These are phyloP conservation scores for Romanomermis culicivorax DNA, from an alignment of 2,888 invertebrate species.

Conservation along the genomic window DNA sequence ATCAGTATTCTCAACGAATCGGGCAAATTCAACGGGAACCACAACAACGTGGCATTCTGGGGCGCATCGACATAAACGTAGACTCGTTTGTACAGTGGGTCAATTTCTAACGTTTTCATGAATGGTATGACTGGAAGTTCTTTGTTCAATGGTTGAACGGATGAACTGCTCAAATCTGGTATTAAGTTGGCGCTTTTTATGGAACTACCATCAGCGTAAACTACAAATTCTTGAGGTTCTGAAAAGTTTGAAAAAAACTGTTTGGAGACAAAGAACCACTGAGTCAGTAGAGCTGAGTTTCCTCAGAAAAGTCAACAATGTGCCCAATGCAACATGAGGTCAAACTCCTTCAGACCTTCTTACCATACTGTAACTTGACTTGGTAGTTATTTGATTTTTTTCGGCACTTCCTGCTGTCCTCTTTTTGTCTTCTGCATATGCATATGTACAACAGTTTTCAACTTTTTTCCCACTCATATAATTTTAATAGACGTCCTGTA, in stretches of 20 bases:
- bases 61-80: slow-evolving; percentile 16
- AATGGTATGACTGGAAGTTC: slow-evolving; percentile 19
- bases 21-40: slow-evolving; percentile 27
- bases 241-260: slow-evolving; percentile 5
- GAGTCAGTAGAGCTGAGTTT: not conserved
- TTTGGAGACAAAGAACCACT: too few species aligned
- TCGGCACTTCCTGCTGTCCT: too few species aligned
- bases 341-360: too few species aligned
- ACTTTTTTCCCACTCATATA: too few species aligned
- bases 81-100: slow-evolving; percentile 10
- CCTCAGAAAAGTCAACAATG: not conserved
- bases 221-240: slow-evolving; percentile 63
- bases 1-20: slow-evolving; percentile 21
- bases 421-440: too few species aligned
- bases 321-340: not conserved
- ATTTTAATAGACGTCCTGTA: too few species aligned
- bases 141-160: slow-evolving; percentile 29
- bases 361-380: too few species aligned
- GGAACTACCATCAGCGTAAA: slow-evolving; percentile 80
- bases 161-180: slow-evolving; percentile 53
- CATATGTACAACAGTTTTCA: too few species aligned
- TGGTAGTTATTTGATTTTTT: too few species aligned
- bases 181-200: slow-evolving; percentile 72
- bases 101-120: slow-evolving; percentile 26
- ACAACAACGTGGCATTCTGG: slow-evolving; percentile 24